Conservation (phyloP, 64 coral and sea anemone genomes). For the Montipora sp. region DNA sequence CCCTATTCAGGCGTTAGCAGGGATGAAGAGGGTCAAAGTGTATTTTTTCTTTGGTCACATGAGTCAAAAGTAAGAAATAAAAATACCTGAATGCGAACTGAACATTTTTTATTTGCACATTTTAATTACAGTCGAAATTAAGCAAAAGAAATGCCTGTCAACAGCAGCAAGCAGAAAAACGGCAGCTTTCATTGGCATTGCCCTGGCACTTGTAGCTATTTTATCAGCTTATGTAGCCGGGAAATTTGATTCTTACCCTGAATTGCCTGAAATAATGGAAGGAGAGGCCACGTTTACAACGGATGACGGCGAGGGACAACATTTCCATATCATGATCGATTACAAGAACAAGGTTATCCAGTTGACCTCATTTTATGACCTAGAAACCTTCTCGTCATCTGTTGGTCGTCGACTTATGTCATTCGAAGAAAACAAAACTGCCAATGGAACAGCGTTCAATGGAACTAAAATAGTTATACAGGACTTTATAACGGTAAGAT, state of each 20-base stretch:
- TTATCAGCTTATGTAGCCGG: constrained; percentile 31
- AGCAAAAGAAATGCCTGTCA: constrained; percentile 6
- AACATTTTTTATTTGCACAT: too few relatives aligned
- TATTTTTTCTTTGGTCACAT: too few relatives aligned
- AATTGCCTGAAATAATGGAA: constrained; percentile 64
- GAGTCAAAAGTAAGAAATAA: too few relatives aligned
- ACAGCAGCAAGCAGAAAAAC: not conserved
- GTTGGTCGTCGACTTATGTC: constrained; percentile 56
- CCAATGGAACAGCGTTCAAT: constrained; percentile 35
- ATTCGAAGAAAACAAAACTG: constrained; percentile 40
- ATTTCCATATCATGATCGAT: constrained; percentile 52
- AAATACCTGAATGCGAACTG: too few relatives aligned
- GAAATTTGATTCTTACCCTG: constrained; percentile 42
- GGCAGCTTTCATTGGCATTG: constrained; percentile 34
- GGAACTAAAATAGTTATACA: constrained; percentile 64
- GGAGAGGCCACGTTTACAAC: constrained; percentile 55
- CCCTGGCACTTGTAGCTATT: constrained; percentile 15
- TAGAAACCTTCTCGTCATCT: not conserved
- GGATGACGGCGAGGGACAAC: constrained; percentile 38
- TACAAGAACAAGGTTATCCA: constrained; percentile 58
- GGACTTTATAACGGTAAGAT: constrained; percentile 55
- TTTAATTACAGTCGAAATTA: not conserved
- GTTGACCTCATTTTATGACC: constrained; percentile 36
- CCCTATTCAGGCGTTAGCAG: too few relatives aligned
- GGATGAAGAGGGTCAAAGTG: too few relatives aligned